Conservation (phyloP, 2,797 vertebrate genomes). For the Coluber constrictor region DNA sequence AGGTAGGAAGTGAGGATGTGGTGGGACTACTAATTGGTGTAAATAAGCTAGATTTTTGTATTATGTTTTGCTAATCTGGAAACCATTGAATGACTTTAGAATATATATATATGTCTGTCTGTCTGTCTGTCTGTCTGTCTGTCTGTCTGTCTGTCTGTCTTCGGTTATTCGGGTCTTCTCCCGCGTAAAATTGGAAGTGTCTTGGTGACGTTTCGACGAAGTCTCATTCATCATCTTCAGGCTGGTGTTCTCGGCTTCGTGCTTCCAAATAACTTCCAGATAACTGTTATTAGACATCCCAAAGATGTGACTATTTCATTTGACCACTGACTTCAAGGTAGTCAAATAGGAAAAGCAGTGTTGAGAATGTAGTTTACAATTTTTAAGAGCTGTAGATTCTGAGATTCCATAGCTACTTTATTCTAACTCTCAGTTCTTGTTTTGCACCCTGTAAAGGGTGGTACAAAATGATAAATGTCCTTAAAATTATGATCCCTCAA, state of each 20-base stretch:
- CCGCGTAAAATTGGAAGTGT: no score
- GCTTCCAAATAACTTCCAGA: neutral
- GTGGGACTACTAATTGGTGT: neutral
- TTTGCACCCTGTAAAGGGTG: neutral
- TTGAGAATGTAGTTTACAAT: neutral
- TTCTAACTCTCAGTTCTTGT: neutral
- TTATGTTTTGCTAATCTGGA: neutral
- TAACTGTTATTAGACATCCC: neutral
- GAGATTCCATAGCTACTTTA: neutral
- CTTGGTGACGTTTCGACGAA: no score
- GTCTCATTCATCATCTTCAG: no score
- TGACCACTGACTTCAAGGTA: no score
- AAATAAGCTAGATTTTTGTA: neutral
- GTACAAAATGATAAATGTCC: neutral
- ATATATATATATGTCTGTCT: neutral
- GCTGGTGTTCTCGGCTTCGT: no score
- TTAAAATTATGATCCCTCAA: neutral
- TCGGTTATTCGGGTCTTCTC: no score
- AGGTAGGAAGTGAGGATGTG: neutral
- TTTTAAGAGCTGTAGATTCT: neutral
- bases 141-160: no score
- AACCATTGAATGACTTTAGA: neutral
- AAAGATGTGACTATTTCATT: no score
- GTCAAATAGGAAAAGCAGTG: no score
- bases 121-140: no score